Conservation (phyloP, 2,797 vertebrate species). For the Myotis daubentonii region DNA sequence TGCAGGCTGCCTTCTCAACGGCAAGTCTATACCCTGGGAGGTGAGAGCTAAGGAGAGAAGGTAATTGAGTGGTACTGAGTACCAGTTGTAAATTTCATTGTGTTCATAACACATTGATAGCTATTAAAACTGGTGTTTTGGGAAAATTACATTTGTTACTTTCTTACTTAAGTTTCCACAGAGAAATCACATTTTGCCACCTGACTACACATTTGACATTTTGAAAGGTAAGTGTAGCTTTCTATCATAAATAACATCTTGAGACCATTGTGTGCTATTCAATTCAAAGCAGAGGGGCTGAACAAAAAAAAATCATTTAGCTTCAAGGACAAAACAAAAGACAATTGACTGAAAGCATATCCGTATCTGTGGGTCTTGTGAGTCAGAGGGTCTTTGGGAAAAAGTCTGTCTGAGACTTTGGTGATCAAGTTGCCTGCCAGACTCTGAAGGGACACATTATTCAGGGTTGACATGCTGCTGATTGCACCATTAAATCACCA, state of each 20-base stretch:
- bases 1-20: not conserved
- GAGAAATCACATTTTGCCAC: conserved; percentile 75
- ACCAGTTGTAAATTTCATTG: conserved; percentile 64
- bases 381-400: conserved; percentile 70
- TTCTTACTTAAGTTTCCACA: conserved; percentile 71
- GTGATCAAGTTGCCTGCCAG: conserved; percentile 84
- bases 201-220: conserved; percentile 77
- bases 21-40: conserved; percentile 9
- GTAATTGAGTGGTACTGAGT: conserved; percentile 45
- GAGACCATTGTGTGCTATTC: conserved; percentile 71
- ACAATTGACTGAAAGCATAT: conserved; percentile 73
- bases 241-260: conserved; percentile 80
- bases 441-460: conserved; percentile 84
- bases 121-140: conserved; percentile 74
- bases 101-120: conserved; percentile 66
- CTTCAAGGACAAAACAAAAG: conserved; percentile 85
- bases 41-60: conserved; percentile 56
- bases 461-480: conserved; percentile 86
- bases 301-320: conserved; percentile 67
- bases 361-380: conserved; percentile 67
- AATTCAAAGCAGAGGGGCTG: conserved; percentile 76
- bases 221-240: conserved; percentile 76
- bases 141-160: conserved; percentile 81
- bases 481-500: conserved; percentile 88
- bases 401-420: conserved; percentile 83